Conservation (phyloP, 2,888 invertebrate species). For the Himalopsyche kuldschensis region DNA sequence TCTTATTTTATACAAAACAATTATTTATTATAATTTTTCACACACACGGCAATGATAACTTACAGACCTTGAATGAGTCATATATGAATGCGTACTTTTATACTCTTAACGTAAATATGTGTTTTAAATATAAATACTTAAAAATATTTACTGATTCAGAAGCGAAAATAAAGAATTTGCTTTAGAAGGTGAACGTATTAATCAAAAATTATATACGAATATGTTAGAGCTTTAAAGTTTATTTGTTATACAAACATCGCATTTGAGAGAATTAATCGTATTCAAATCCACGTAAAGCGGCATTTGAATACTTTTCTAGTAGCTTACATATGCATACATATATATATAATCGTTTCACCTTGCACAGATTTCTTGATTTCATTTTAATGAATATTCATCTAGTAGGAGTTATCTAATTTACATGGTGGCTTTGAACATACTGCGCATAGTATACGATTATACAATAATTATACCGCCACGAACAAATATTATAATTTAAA, state of each 20-base stretch:
- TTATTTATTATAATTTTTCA: conserved; percentile 38
- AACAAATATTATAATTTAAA: too few species aligned
- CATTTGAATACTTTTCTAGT: not conserved
- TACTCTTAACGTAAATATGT: too few species aligned
- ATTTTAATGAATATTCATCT: not conserved
- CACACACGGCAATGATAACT: conserved; percentile 39
- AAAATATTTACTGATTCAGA: too few species aligned
- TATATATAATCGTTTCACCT: not conserved
- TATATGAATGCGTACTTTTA: too few species aligned
- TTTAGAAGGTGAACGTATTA: conserved; percentile 13
- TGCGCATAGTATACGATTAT: too few species aligned
- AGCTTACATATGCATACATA: too few species aligned
- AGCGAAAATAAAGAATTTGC: too few species aligned
- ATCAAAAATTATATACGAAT: not conserved
- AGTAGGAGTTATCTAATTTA: not conserved
- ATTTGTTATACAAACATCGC: not conserved
- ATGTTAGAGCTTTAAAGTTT: not conserved
- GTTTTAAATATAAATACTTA: too few species aligned
- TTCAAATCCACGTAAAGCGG: not conserved
- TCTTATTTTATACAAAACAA: conserved; percentile 39
- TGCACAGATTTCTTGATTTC: not conserved
- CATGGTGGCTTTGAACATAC: not conserved
- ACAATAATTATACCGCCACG: too few species aligned
- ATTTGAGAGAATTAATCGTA: not conserved
- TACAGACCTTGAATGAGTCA: too few species aligned